Percentiles rank a stretch among this genome's conserved stretches.
These are phyloP conservation scores for Marmota flaviventris DNA, from an alignment of 2,113 vertebrate species.

Conservation along the genomic window DNA sequence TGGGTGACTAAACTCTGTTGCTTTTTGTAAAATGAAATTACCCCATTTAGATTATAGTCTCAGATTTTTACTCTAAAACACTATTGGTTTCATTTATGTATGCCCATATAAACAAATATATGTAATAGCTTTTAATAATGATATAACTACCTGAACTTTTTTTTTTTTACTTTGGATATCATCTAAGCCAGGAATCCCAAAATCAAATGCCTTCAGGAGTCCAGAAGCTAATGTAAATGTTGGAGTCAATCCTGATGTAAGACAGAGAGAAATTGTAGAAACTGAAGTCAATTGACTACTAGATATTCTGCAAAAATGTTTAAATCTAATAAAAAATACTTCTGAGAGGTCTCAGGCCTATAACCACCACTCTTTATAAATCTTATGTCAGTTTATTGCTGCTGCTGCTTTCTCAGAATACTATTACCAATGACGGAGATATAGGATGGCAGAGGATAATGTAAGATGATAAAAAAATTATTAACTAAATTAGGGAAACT, in stretches of 20 bases:
- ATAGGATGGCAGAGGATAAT: not conserved
- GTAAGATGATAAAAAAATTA: not conserved
- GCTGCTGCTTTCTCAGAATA: not conserved
- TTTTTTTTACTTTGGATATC: constrained; percentile 35
- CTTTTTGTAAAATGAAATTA: constrained; percentile 46
- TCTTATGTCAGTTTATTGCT: not conserved
- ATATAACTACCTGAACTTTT: constrained; percentile 20
- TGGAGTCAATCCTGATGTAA: constrained; percentile 2
- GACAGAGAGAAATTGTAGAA: constrained; percentile 20
- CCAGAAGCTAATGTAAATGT: constrained; percentile 5
- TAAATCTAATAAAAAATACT: constrained; percentile 18
- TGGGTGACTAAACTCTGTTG: not conserved
- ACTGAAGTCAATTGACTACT: constrained; percentile 16
- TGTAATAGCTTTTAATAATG: constrained; percentile 38
- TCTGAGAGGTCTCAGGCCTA: not conserved
- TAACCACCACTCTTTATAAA: not conserved
- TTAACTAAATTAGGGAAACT: not conserved
- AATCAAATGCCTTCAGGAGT: constrained; percentile 44
- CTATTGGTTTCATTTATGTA: constrained; percentile 44
- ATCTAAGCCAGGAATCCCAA: not conserved
- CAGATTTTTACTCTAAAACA: constrained; percentile 33
- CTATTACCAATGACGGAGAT: not conserved
- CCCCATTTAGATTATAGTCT: constrained; percentile 19
- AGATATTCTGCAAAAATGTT: constrained; percentile 1
- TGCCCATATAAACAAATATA: not conserved